Evolutionary conservation across 2,888 invertebrate genomes (phyloP).

Genomic region (Siphlonurus alternatus): DNA sequence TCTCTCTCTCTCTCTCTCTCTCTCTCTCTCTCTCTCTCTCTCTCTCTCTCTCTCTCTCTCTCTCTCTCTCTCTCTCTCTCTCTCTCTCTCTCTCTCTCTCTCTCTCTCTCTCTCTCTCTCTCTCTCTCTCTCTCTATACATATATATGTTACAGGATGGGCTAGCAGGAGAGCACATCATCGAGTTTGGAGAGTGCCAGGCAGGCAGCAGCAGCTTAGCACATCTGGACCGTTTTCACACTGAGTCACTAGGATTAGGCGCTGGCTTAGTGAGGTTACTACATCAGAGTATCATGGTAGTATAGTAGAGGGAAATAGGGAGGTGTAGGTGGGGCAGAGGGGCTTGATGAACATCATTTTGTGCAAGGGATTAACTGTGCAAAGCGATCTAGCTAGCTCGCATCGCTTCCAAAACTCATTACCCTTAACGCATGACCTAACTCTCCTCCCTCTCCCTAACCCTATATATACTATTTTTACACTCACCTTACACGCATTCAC

Average conservation of each 20-base stretch:
- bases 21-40: too few species aligned
- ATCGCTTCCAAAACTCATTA: not conserved
- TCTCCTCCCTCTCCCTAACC: not conserved
- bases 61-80: too few species aligned
- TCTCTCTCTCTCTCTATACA: too few species aligned
- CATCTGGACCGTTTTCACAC: not conserved
- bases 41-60: too few species aligned
- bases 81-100: too few species aligned
- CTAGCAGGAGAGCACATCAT: not conserved
- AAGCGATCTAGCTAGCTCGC: not conserved
- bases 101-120: too few species aligned
- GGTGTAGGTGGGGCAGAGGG: too few species aligned
- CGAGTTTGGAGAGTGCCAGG: not conserved
- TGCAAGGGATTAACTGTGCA: not conserved
- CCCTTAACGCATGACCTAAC: not conserved
- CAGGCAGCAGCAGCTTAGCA: not conserved
- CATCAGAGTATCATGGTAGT: not conserved
- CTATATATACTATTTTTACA: too few species aligned
- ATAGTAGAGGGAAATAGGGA: not conserved
- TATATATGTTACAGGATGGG: not conserved
- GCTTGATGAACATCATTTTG: not conserved
- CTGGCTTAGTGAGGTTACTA: constrained; percentile 2
- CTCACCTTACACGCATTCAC: not conserved
- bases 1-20: too few species aligned
- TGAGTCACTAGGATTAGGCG: constrained; percentile 3